These are phyloP conservation scores for Cyprinodon brontotheroides DNA, from an alignment of 2,113 vertebrate species.

Conservation along the genomic window DNA sequence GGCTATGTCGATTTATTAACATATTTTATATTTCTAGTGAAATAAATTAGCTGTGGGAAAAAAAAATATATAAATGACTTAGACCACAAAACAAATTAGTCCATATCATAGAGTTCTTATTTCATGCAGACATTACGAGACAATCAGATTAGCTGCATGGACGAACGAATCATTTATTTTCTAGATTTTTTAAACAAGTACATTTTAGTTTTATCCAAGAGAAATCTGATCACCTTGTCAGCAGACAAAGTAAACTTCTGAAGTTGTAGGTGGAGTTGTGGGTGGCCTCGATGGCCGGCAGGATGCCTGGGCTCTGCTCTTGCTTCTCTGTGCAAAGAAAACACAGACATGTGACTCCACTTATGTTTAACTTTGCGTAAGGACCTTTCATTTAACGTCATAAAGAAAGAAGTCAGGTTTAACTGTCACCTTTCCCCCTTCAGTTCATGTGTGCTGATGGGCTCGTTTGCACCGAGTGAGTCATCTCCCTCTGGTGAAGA, in stretches of 20 bases:
- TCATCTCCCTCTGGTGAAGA: slow-evolving; percentile 50
- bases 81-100: not conserved
- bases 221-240: slow-evolving; percentile 75
- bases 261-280: slow-evolving; percentile 75
- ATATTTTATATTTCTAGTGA: not conserved
- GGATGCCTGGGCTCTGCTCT: slow-evolving; percentile 52
- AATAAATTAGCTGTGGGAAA: not conserved
- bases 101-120: not conserved
- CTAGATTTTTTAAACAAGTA: not conserved
- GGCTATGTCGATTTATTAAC: not conserved
- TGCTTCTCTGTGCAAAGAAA: slow-evolving; percentile 69
- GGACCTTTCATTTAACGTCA: slow-evolving; percentile 61
- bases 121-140: not conserved
- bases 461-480: slow-evolving; percentile 50
- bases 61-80: not conserved
- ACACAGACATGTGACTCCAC: slow-evolving; percentile 65
- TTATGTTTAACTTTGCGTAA: slow-evolving; percentile 66
- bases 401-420: slow-evolving; percentile 19
- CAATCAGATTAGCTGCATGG: not conserved
- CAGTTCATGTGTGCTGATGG: slow-evolving; percentile 58
- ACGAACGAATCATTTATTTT: not conserved
- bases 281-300: slow-evolving; percentile 57
- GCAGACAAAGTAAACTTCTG: slow-evolving; percentile 82
- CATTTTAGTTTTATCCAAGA: not conserved
- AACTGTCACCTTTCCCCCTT: slow-evolving; percentile 75